Base-by-base conservation (phyloP, 1,140 invertebrate genomes). In the Pseudomyrmex dendroicus region DNA sequence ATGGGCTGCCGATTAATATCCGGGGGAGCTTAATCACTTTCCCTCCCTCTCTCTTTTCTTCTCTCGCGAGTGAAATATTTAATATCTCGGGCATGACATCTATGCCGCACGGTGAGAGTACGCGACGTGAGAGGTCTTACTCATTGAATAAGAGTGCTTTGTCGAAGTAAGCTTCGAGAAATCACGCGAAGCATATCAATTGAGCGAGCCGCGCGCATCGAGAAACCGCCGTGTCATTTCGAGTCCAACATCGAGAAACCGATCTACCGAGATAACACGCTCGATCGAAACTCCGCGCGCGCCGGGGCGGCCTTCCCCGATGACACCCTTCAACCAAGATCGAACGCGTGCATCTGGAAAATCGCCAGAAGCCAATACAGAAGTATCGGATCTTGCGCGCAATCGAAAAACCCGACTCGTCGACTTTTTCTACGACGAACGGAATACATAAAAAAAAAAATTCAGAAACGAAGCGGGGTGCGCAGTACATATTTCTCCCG, bases 291-390 rank as follows among this genome's bases (percentile, higher is more conserved):
- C 13, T 72, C 57, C 2, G 22, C 5, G 35, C 35, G 35, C 10
- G 77, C n/a, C 56, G n/a, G 15, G 10, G 17, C 44, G 17, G 50
- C 44, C 25, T 84, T 13, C 22, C 2, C 35, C 66, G 44, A 70
- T 70, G 76, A 70, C 66, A 80, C 44, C 44, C 66, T 80, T 80
- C 54, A 80, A 48, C 54, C 54, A 44, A 64, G 44, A 70, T 80
- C 76, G 76, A 25, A 80, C 46, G 66, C 66, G 76, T 20, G 64
- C 66, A 35, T 59, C 66, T 80, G 76, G 76, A 80, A 80, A 80
- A 80, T 80, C 66, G 64, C 66, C 76, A 70, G 66, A n/a, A 59
- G 22, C 22, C 66, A 17, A 80, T 80, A 25, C 76, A 12, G 15
- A 12, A 48, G 52, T 68, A 78, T 70, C 76, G 64, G 20, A 78